phyloP scores from a whole-genome alignment of 2,113 vertebrate genomes.

The Rattus norvegicus region GRCr8 NC_086024.1:31681501-31682000 shows the following conservation, averaged over 20 bases:
- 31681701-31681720: neutral
- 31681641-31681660: neutral
- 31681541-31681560: neutral
- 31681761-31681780: neutral
- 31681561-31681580: no score
- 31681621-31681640: neutral
- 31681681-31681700: neutral
- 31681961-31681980: conserved; percentile 62
- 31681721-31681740: neutral
- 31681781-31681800: no score
- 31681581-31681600: no score
- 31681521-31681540: neutral
- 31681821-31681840: neutral
- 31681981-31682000: conserved; percentile 53
- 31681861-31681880: neutral
- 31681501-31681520: neutral
- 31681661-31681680: no score
- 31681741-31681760: neutral
- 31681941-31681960: neutral
- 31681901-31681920: fast-evolving
- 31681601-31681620: neutral
- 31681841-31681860: neutral
- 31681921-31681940: fast-evolving
- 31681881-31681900: neutral
- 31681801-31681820: neutral